A percentile compares a stretch with the other conserved stretches of the same genome.
phyloP scores from a whole-genome alignment of 2,888 invertebrate species.

The Carterocephalus palaemon region DNA sequence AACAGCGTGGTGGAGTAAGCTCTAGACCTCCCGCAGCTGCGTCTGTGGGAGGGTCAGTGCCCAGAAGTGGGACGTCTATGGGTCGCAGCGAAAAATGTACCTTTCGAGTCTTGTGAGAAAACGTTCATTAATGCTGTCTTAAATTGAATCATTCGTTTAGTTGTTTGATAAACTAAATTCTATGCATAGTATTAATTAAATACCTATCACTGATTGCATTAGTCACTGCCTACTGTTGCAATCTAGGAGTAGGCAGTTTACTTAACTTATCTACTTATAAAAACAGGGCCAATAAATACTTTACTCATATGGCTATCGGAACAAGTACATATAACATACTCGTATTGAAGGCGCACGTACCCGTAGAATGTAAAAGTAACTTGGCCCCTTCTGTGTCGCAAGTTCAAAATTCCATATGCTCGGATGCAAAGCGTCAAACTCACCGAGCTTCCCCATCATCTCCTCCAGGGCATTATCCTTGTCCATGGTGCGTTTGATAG shows the following conservation, averaged over 20 bases:
- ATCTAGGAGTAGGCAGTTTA: neutral
- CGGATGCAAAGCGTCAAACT: conserved; percentile 37
- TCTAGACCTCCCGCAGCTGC: too few relatives aligned
- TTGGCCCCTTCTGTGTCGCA: conserved; percentile 30
- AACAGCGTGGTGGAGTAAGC: too few relatives aligned
- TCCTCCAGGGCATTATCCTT: conserved; percentile 82
- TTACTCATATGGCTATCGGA: conserved; percentile 27
- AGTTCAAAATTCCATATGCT: conserved; percentile 48
- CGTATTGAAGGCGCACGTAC: conserved; percentile 32
- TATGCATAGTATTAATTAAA: too few relatives aligned
- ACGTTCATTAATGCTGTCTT: too few relatives aligned
- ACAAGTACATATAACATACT: conserved; percentile 21
- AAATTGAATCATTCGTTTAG: too few relatives aligned
- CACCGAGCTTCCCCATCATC: conserved; percentile 83
- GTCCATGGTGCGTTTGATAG: conserved; percentile 66
- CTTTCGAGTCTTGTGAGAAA: too few relatives aligned
- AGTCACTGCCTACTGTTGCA: conserved; percentile 7
- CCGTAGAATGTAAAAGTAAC: conserved; percentile 39
- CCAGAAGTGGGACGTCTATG: too few relatives aligned
- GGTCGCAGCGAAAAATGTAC: too few relatives aligned
- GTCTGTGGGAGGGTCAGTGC: too few relatives aligned
- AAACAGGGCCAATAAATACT: conserved; percentile 40
- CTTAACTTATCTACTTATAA: conserved; percentile 18
- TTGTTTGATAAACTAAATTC: too few relatives aligned
- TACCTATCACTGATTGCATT: conserved; percentile 1